These are phyloP conservation scores for Epiblema foenella DNA, from an alignment of 2,888 invertebrate species.

Conservation along the genomic window DNA sequence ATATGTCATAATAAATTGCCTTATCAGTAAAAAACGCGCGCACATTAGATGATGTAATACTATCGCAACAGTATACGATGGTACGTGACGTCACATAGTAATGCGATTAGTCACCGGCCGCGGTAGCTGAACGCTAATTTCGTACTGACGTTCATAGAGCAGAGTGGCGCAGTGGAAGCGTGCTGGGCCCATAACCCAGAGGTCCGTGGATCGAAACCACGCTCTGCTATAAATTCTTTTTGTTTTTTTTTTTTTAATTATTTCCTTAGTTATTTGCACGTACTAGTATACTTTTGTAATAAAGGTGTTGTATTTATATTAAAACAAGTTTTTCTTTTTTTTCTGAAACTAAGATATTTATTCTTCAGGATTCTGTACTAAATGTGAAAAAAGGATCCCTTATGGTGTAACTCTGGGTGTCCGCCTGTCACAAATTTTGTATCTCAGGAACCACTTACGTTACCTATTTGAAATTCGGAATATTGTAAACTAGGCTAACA, in stretches of 20 bases:
- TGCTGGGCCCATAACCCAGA: slow-evolving; percentile 94
- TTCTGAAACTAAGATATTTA: too few species aligned
- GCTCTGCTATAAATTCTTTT: slow-evolving; percentile 85
- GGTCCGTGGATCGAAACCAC: slow-evolving; percentile 96
- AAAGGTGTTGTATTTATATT: too few species aligned
- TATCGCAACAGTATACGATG: slow-evolving; percentile 1
- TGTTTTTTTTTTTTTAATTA: slow-evolving; percentile 43
- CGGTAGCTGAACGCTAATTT: slow-evolving; percentile 56
- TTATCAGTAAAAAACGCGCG: slow-evolving; percentile 11
- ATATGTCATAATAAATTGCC: background rate
- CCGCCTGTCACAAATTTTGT: too few species aligned
- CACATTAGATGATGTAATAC: slow-evolving; percentile 48
- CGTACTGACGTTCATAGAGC: slow-evolving; percentile 66
- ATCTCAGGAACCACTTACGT: too few species aligned
- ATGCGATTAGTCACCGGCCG: slow-evolving; percentile 45
- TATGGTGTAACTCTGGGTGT: too few species aligned
- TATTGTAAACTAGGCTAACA: too few species aligned
- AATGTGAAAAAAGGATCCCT: too few species aligned
- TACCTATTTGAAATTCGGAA: too few species aligned
- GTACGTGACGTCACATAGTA: slow-evolving; percentile 56
- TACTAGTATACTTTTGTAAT: too few species aligned
- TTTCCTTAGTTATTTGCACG: background rate
- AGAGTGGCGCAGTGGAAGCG: slow-evolving; percentile 93
- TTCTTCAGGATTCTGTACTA: too few species aligned
- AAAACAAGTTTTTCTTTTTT: too few species aligned